These are phyloP conservation scores for Gymnarchus niloticus DNA, from an alignment of 2,113 vertebrate genomes.

Conservation along the genomic window DNA sequence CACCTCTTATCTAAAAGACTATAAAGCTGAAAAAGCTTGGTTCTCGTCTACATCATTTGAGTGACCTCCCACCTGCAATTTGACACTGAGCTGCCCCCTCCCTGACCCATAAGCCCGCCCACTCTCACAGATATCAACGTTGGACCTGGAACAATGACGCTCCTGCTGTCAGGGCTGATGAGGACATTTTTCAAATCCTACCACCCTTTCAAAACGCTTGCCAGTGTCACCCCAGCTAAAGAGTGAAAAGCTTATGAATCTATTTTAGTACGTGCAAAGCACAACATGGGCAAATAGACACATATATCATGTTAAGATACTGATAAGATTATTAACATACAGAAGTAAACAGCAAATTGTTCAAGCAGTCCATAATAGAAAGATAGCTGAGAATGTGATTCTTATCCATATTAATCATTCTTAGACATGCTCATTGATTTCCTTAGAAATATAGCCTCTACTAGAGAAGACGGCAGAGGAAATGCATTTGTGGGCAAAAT, in stretches of 20 bases:
- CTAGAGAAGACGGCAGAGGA: neutral
- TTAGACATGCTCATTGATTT: slow-evolving; percentile 14
- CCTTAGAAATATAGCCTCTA: neutral
- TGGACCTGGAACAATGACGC: neutral
- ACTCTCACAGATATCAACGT: neutral
- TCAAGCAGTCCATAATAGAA: neutral
- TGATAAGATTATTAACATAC: slow-evolving; percentile 5
- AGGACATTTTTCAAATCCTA: neutral
- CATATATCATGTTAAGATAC: neutral
- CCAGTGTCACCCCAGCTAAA: neutral
- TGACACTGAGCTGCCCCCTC: neutral
- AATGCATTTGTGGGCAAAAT: neutral
- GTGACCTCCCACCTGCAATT: neutral
- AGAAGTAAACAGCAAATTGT: neutral
- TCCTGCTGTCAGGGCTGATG: neutral
- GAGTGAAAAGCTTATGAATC: neutral
- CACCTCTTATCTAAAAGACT: no score
- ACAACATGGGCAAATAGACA: neutral
- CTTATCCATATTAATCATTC: neutral
- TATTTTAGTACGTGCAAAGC: neutral
- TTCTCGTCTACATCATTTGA: neutral
- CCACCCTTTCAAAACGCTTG: neutral
- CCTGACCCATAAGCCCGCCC: neutral
- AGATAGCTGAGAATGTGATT: neutral
- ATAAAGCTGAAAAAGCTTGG: neutral